Evolutionary conservation across 2,888 invertebrate species (phyloP), one percentile per base, ranked within the genome.

Genomic region (Hydrotaea cyrtoneurina): DNA sequence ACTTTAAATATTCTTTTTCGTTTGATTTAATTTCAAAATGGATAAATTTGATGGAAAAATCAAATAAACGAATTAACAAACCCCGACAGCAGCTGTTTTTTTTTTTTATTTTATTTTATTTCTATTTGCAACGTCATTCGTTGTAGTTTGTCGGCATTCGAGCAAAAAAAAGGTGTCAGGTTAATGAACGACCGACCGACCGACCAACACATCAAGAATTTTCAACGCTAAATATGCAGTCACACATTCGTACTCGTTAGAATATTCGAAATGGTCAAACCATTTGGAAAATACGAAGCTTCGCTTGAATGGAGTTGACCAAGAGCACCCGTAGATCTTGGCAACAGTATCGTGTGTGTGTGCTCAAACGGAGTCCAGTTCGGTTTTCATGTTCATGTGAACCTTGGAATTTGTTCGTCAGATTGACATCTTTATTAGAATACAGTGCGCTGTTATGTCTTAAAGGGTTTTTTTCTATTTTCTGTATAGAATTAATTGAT

Each of bases 101-200:
- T 59, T 15, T 62, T 31, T 62, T 62, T n/a, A n/a, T 31, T 62
- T 7, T 31, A 23, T n/a, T n/a, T n/a, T n/a, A n/a, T n/a, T n/a
- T n/a, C n/a, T n/a, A n/a, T n/a, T n/a, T n/a, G n/a, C n/a, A n/a
- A n/a, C n/a, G n/a, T n/a, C n/a, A n/a, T n/a, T 31, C 31, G 31
- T 39, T 39, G 1, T 10, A 4, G 11, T 15, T 21, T 46, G 69
- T 46, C 43, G 7, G 15, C 23, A 4, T 31, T 31, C 1, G 5
- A 19, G 66, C 21, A n/a, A n/a, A 69, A 46, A 46, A 69, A 46
- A 39, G 43, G 69, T 69, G 69, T 69, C 69, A 46, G 43, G 69
- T 69, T 69, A 23, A 69, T 15, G 43, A 69, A 69, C 69, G 69
- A n/a, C 43, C 15, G 43, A 15, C 43, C 39, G n/a, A n/a, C n/a